A percentile compares a stretch with the other conserved stretches of the same genome.
These are phyloP conservation scores for Cherax destructor DNA, from an alignment of 1,140 invertebrate species.

Conservation along the genomic window DNA sequence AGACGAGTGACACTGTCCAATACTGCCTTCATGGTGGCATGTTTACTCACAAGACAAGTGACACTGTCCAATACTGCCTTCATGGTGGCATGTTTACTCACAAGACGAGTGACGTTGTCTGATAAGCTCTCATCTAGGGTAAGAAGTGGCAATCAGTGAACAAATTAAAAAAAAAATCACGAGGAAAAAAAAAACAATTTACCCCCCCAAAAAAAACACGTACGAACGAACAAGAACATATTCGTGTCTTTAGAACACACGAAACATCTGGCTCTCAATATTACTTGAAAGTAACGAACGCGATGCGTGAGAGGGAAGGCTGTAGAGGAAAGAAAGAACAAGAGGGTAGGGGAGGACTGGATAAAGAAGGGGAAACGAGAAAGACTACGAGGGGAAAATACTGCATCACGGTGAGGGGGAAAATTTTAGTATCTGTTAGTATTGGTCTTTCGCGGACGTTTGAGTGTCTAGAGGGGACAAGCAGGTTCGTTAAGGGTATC, in stretches of 20 bases:
- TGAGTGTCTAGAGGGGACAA: neutral
- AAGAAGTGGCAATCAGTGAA: neutral
- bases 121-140: no score
- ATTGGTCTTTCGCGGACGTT: neutral
- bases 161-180: neutral
- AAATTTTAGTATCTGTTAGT: neutral
- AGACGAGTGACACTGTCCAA: no score
- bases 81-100: no score
- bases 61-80: no score
- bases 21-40: no score
- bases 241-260: no score
- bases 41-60: no score
- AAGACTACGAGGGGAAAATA: neutral
- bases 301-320: neutral
- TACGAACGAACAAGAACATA: no score
- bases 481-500: neutral
- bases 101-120: no score
- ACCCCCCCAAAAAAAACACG: neutral
- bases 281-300: no score
- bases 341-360: neutral
- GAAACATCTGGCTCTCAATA: no score
- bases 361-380: neutral
- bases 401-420: neutral
- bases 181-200: neutral
- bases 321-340: neutral